Conservation (phyloP, 2,888 invertebrate genomes). For the Brachypalpus laphriformis region DNA sequence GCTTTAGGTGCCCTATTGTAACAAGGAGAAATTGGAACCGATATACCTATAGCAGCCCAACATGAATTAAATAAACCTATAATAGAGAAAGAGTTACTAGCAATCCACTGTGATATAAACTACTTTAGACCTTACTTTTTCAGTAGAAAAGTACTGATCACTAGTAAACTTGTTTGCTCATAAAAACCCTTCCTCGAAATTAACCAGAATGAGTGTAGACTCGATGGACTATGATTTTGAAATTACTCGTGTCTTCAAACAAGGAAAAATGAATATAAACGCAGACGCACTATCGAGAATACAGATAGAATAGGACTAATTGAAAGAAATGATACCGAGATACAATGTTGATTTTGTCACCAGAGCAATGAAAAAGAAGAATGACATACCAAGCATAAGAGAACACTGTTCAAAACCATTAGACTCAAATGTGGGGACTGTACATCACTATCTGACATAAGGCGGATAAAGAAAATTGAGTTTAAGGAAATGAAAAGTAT, state of each 20-base stretch:
- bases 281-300: not conserved
- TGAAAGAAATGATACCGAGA: too few species aligned
- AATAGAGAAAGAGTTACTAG: not conserved
- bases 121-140: not conserved
- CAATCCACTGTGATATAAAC: not conserved
- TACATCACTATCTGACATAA: too few species aligned
- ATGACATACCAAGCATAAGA: not conserved
- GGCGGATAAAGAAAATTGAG: too few species aligned
- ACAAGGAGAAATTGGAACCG: not conserved
- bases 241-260: not conserved
- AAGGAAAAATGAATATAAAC: not conserved
- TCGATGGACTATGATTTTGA: too few species aligned
- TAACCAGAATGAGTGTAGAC: not conserved
- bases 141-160: not conserved
- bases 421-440: too few species aligned
- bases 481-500: too few species aligned
- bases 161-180: slow-evolving; percentile 6
- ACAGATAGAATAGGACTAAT: not conserved
- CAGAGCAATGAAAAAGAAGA: not conserved
- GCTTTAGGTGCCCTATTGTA: not conserved
- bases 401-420: too few species aligned
- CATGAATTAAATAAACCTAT: not conserved
- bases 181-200: too few species aligned
- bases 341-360: too few species aligned
- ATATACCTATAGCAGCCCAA: not conserved